Percentiles rank a stretch among this genome's conserved stretches.
phyloP scores from a whole-genome alignment of 2,888 invertebrate genomes.

The Trissonchulus sp. region DNA sequence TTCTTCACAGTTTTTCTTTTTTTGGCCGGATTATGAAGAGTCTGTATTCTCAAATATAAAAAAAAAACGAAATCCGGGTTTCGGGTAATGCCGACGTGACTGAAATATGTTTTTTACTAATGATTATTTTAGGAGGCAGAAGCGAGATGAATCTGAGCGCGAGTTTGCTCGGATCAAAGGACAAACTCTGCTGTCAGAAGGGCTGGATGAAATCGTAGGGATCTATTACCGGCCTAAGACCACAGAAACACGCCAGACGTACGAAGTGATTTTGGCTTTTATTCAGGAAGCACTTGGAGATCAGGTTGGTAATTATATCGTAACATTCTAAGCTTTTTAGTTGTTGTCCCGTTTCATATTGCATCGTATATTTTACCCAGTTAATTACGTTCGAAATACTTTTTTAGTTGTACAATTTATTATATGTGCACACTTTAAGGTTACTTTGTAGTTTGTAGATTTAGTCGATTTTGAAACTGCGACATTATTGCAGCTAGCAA shows the following conservation, averaged over 20 bases:
- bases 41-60: too few species aligned
- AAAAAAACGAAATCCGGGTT: too few species aligned
- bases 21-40: too few species aligned
- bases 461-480: too few species aligned
- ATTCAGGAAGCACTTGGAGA: constrained; percentile 95
- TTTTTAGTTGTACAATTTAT: too few species aligned
- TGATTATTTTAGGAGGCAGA: constrained; percentile 27
- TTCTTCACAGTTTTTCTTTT: too few species aligned
- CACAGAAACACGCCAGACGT: constrained; percentile 93
- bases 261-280: constrained; percentile 87
- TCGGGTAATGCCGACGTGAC: too few species aligned
- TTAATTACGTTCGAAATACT: not conserved
- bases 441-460: too few species aligned
- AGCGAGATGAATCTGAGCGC: constrained; percentile 55
- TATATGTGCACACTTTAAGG: too few species aligned
- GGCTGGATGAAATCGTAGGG: constrained; percentile 84
- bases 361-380: not conserved
- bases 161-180: constrained; percentile 63
- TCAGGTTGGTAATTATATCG: constrained; percentile 57
- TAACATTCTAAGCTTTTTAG: constrained; percentile 29
- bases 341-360: constrained; percentile 33
- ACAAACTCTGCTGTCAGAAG: constrained; percentile 69
- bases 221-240: constrained; percentile 92
- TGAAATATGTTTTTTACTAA: too few species aligned
- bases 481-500: too few species aligned